phyloP scores from a whole-genome alignment of 1,140 invertebrate genomes.

The Drosophila nigrodunni region DNA sequence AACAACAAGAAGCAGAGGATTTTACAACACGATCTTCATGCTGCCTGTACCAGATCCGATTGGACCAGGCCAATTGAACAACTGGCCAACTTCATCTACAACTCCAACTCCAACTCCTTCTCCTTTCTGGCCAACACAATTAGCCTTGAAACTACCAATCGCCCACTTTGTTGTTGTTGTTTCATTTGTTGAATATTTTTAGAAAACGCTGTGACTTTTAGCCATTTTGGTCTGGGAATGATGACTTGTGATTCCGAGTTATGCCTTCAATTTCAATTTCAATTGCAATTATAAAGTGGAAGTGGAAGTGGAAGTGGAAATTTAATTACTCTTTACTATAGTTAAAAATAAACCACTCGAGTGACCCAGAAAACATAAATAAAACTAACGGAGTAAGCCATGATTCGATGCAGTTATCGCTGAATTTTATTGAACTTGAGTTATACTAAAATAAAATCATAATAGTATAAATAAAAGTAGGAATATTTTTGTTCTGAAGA shows the following conservation, averaged over 20 bases:
- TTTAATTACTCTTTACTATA: constrained; percentile 6
- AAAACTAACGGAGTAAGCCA: too few relatives aligned
- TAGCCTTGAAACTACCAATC: constrained; percentile 41
- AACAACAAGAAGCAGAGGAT: constrained; percentile 26
- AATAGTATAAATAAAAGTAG: too few relatives aligned
- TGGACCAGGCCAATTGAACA: constrained; percentile 8
- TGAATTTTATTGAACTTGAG: too few relatives aligned
- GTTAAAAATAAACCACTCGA: too few relatives aligned
- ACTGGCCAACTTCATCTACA: constrained; percentile 8
- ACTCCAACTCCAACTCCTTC: not conserved
- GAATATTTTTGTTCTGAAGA: too few relatives aligned
- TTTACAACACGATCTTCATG: constrained; percentile 21
- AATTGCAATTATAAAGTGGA: not conserved
- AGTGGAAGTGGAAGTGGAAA: constrained; percentile 23
- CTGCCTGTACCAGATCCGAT: constrained; percentile 1
- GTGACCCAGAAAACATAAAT: too few relatives aligned
- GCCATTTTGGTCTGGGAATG: constrained; percentile 25
- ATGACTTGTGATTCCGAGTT: constrained; percentile 25
- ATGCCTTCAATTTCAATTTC: constrained; percentile 13
- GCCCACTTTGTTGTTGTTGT: constrained; percentile 9
- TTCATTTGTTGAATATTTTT: constrained; percentile 12
- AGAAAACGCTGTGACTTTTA: constrained; percentile 15
- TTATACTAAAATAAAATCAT: not conserved
- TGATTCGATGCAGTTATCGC: too few relatives aligned
- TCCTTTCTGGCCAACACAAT: constrained; percentile 17